Evolutionary conservation across 64 coral and sea anemone species (phyloP), one percentile per base, ranked within the genome.

Genomic region (Platygyra sinensis): DNA sequence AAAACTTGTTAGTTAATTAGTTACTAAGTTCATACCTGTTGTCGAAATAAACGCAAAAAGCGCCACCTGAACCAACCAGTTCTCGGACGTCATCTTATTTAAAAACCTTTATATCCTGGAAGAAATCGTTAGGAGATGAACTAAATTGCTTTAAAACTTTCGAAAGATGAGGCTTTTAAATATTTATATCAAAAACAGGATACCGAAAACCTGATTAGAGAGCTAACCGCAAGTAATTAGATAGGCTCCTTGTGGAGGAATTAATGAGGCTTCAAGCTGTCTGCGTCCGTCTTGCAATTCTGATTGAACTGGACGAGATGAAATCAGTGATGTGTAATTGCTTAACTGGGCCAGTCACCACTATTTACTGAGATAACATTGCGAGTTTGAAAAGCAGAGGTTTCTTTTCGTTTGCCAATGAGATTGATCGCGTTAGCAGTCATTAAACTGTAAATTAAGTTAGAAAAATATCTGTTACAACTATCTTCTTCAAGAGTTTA

Each of bases 221-320:
- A n/a, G 36, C 20, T 28, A 51, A 85, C 81, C 81, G 81, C 81
- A 72, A 14, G 13, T 4, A 25, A 25, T 52, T 85, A 51, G 19
- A 72, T 25, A 69, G 60, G 4, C 20, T 4, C 5, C 42, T 46
- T 46, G 42, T 8, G 42, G 42, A 3, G 7, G 9, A 20, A 71
- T 69, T 85, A 85, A 85, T 51, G 63, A 85, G 63, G 39, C 24
- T 13, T 8, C 81, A 72, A 72, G n/a, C 19, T 11, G 81, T 51
- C 71, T 67, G 62, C 63, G 42, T 71, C 1, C 54, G 54, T 16
- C 54, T 7, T 57, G 54, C 54, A 57, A 46, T 5, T 46, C 54
- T 7, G 30, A 52, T 51, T 22, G 0, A 24, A 24, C 49, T 77
- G 32, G 39, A 9, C 49, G 74, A 15, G 20, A 15, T 30, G 8